phyloP scores from a whole-genome alignment of 2,888 invertebrate species.

The Drosophila subquinaria region DNA sequence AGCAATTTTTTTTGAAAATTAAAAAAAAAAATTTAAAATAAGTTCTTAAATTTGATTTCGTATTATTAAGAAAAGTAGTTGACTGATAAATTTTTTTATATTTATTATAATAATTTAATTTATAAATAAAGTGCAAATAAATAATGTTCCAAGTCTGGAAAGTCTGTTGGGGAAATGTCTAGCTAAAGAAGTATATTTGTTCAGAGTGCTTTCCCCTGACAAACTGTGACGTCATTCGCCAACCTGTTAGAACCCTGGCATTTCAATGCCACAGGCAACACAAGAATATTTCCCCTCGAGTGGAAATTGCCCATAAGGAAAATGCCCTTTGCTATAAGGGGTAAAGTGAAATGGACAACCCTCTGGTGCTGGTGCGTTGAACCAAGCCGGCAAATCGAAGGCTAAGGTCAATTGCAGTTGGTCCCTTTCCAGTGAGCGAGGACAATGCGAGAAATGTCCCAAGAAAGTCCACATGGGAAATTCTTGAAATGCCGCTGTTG shows the following conservation, averaged over 20 bases:
- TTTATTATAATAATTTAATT: too few relatives aligned
- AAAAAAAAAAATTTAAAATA: too few relatives aligned
- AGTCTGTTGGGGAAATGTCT: slow-evolving; percentile 2
- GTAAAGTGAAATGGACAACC: slow-evolving; percentile 34
- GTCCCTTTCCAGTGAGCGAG: slow-evolving; percentile 67
- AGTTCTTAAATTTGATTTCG: too few relatives aligned
- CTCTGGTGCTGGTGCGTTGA: slow-evolving; percentile 62
- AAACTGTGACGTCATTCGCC: slow-evolving; percentile 64
- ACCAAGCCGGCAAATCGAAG: slow-evolving; percentile 78
- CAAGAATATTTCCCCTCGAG: background rate
- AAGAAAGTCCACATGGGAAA: slow-evolving; percentile 38
- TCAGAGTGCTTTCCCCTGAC: slow-evolving; percentile 31
- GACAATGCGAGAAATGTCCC: slow-evolving; percentile 14
- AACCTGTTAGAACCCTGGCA: slow-evolving; percentile 64
- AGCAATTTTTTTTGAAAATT: too few relatives aligned
- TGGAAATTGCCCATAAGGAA: slow-evolving; percentile 29
- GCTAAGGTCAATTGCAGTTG: slow-evolving; percentile 80
- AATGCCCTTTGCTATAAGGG: slow-evolving; percentile 30
- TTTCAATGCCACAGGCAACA: slow-evolving; percentile 7
- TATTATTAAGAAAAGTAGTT: too few relatives aligned
- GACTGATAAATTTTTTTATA: background rate
- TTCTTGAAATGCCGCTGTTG: slow-evolving; percentile 48
- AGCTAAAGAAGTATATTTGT: background rate
- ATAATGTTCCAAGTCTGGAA: background rate
- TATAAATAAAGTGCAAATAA: background rate